phyloP scores from a whole-genome alignment of 37 sponge, comb jelly and placozoan genomes.

The Hormiphora californensis region DNA sequence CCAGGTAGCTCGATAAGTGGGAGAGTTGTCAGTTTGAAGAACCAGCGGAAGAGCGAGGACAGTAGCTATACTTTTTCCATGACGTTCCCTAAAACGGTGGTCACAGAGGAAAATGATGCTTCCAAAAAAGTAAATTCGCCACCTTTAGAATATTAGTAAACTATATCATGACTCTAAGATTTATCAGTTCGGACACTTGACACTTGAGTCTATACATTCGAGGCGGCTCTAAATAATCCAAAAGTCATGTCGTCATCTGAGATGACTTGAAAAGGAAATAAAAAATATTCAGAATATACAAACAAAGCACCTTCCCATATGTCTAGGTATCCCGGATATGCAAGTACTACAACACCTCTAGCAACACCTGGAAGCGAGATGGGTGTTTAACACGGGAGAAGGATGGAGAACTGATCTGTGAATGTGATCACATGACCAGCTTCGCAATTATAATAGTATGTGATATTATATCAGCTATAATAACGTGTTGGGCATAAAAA shows the following conservation, averaged over 20 bases:
- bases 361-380: neutral
- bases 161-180: neutral
- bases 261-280: too few relatives aligned
- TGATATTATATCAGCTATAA: too few relatives aligned
- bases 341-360: neutral
- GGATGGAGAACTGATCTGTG: neutral
- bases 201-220: too few relatives aligned
- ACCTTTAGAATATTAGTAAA: neutral
- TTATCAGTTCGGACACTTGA: neutral
- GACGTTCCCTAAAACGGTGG: neutral
- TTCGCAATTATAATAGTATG: slow-evolving; percentile 15
- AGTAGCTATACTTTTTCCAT: neutral
- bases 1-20: neutral
- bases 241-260: too few relatives aligned
- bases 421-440: slow-evolving; percentile 44
- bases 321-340: neutral
- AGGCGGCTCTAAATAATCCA: too few relatives aligned
- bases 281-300: too few relatives aligned
- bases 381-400: neutral
- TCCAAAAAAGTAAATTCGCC: neutral
- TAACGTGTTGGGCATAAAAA: too few relatives aligned
- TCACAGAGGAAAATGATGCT: neutral
- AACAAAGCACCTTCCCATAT: too few relatives aligned
- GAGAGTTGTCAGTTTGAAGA: neutral
- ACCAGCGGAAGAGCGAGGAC: neutral